Evolutionary conservation across 64 coral and sea anemone species (phyloP).

Genomic region (Pocillopora verrucosa): DNA sequence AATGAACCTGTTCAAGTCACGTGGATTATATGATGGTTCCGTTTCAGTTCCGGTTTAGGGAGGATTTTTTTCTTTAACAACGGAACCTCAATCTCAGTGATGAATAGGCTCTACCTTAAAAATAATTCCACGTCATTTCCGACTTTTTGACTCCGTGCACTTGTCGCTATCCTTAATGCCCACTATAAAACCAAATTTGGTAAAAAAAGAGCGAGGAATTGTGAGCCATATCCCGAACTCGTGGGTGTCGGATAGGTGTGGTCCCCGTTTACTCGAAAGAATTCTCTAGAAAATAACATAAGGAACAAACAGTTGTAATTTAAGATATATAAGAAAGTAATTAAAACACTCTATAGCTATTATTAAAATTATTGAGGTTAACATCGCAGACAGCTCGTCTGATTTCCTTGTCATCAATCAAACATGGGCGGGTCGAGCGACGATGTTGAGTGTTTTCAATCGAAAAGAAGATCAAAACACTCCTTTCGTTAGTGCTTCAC

Average conservation of each 20-base stretch:
- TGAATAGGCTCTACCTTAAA: neutral
- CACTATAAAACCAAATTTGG: neutral
- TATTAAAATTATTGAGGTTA: too few relatives aligned
- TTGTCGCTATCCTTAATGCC: neutral
- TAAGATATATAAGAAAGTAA: neutral
- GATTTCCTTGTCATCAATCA: too few relatives aligned
- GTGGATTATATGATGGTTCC: neutral
- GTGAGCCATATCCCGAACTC: too few relatives aligned
- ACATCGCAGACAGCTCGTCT: too few relatives aligned
- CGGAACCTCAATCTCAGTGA: neutral
- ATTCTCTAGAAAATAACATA: neutral
- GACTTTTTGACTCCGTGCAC: neutral
- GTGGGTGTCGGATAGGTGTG: neutral
- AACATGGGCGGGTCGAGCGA: too few relatives aligned
- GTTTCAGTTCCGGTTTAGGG: neutral
- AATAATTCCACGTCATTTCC: neutral
- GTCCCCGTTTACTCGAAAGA: neutral
- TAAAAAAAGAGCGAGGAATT: neutral
- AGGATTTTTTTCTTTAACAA: neutral
- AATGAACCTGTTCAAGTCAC: neutral
- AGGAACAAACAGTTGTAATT: neutral
- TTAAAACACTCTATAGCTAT: too few relatives aligned
- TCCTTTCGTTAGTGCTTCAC: too few relatives aligned
- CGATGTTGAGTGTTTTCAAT: too few relatives aligned
- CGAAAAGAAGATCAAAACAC: too few relatives aligned